Conservation (phyloP, 2,797 vertebrate species). For the Loris lydekkerianus region DNA sequence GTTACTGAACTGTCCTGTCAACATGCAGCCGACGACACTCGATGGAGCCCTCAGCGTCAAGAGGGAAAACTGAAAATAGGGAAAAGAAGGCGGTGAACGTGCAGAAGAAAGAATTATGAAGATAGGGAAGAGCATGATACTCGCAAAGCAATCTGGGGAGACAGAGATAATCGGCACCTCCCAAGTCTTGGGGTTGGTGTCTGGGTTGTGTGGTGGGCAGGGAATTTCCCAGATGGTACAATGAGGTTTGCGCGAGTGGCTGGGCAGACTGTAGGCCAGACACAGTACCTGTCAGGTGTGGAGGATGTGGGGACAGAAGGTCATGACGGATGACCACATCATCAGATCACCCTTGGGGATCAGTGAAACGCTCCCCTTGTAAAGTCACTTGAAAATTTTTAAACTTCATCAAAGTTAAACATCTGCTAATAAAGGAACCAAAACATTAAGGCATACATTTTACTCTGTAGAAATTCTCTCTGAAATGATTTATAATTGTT, state of each 20-base stretch:
- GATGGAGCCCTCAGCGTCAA: neutral
- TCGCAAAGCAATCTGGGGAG: neutral
- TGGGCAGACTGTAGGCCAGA: neutral
- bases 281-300: neutral
- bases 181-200: neutral
- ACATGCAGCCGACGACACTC: no score
- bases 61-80: neutral
- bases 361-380: neutral
- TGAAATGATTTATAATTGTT: neutral
- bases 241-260: rapidly evolving
- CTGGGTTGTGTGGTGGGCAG: neutral
- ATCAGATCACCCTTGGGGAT: neutral
- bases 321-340: rapidly evolving
- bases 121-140: neutral
- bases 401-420: neutral
- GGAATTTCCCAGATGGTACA: no score
- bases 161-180: neutral
- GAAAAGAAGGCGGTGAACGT: neutral
- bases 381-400: neutral
- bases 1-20: neutral
- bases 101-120: neutral
- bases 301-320: rapidly evolving
- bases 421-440: neutral
- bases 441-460: neutral
- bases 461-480: neutral